phyloP scores from a whole-genome alignment of 2,797 vertebrate species.

The Clarias fuscus region DNA sequence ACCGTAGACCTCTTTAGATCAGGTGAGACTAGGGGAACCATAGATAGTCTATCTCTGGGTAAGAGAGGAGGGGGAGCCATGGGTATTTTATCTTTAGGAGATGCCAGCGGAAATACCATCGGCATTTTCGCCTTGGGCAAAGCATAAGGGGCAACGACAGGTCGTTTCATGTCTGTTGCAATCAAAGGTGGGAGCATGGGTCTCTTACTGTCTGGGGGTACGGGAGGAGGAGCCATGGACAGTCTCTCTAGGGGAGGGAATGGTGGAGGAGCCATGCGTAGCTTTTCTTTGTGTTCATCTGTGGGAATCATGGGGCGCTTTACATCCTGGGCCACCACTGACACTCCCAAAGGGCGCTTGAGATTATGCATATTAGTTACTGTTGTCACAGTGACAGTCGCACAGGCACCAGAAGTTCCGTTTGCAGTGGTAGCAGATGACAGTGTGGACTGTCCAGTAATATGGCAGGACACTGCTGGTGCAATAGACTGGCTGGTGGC shows the following conservation, averaged over 20 bases:
- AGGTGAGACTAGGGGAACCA: constrained; percentile 37
- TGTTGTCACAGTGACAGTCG: constrained; percentile 73
- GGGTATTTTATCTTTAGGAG: constrained; percentile 66
- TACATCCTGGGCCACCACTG: constrained; percentile 75
- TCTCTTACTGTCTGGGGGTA: constrained; percentile 68
- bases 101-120: constrained; percentile 52
- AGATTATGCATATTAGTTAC: constrained; percentile 72
- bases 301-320: constrained; percentile 80
- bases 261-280: constrained; percentile 71
- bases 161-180: constrained; percentile 64
- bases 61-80: constrained; percentile 39
- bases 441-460: constrained; percentile 77
- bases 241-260: constrained; percentile 69
- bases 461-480: constrained; percentile 81
- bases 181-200: constrained; percentile 62
- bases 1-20: constrained; percentile 47
- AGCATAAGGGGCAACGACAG: constrained; percentile 66
- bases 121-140: constrained; percentile 49
- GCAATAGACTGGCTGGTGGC: constrained; percentile 81
- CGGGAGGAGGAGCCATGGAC: constrained; percentile 65
- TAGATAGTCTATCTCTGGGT: constrained; percentile 49
- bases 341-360: constrained; percentile 77
- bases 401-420: constrained; percentile 72
- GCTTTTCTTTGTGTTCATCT: constrained; percentile 67
- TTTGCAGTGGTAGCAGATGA: constrained; percentile 78